Percentiles rank a stretch among this genome's conserved stretches.
These are phyloP conservation scores for Cryptophagus acutangulus DNA, from an alignment of 2,888 invertebrate species.

Conservation along the genomic window DNA sequence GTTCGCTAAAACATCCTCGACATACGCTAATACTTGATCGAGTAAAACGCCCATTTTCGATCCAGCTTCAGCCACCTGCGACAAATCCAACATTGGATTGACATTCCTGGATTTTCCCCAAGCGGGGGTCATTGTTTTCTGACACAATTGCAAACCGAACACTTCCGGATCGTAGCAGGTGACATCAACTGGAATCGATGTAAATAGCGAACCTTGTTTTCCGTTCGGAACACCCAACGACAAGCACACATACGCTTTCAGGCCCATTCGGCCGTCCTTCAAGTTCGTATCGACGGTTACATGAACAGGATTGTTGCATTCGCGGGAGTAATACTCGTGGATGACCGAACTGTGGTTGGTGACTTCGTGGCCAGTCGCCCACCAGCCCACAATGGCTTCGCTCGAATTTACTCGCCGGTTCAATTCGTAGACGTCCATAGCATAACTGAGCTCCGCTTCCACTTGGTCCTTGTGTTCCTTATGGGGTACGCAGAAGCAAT, in stretches of 20 bases:
- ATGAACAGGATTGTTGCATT: slow-evolving; percentile 91
- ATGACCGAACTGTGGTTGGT: slow-evolving; percentile 96
- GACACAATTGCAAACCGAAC: slow-evolving; percentile 73
- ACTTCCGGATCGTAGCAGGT: slow-evolving; percentile 90
- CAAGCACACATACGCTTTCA: slow-evolving; percentile 91
- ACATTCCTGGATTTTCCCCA: slow-evolving; percentile 44
- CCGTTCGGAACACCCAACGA: slow-evolving; percentile 91
- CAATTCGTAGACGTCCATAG: slow-evolving; percentile 90
- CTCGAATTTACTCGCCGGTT: slow-evolving; percentile 88
- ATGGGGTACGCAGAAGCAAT: slow-evolving; percentile 98
- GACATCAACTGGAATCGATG: slow-evolving; percentile 86
- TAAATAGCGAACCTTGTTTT: slow-evolving; percentile 93
- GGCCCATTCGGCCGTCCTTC: slow-evolving; percentile 82
- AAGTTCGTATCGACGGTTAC: slow-evolving; percentile 92
- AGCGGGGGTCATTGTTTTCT: slow-evolving; percentile 67
- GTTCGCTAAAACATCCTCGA: slow-evolving; percentile 86
- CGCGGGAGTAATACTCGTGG: slow-evolving; percentile 94
- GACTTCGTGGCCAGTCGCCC: slow-evolving; percentile 96
- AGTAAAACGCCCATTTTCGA: slow-evolving; percentile 69
- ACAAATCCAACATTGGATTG: slow-evolving; percentile 54
- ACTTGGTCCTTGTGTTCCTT: slow-evolving; percentile 96
- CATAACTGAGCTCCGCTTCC: slow-evolving; percentile 96
- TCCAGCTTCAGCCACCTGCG: slow-evolving; percentile 84
- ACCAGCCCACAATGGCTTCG: slow-evolving; percentile 98
- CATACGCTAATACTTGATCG: slow-evolving; percentile 76